Evolutionary conservation across 2,888 invertebrate genomes (phyloP).

Genomic region (Eupithecia subumbrata): DNA sequence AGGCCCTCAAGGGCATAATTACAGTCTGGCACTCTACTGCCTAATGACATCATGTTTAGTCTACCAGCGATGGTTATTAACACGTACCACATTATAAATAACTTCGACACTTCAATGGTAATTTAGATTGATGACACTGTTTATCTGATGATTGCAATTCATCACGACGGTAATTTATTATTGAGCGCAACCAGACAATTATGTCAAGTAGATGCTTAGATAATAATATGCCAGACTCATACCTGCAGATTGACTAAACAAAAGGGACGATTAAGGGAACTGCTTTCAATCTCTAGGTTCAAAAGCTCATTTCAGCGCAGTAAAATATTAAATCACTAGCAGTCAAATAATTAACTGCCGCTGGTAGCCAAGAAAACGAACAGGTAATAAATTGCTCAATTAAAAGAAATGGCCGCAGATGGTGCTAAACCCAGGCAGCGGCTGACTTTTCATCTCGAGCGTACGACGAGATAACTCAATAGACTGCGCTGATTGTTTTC

Average conservation of each 20-base stretch:
- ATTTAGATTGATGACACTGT: conserved; percentile 57
- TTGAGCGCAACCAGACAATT: conserved; percentile 25
- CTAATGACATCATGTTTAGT: conserved; percentile 69
- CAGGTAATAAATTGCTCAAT: conserved; percentile 37
- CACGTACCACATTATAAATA: conserved; percentile 57
- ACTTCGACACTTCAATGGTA: conserved; percentile 52
- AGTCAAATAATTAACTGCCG: conserved; percentile 15
- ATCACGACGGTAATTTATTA: conserved; percentile 30
- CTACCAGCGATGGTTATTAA: conserved; percentile 51
- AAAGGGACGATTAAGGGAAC: background rate
- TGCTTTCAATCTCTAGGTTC: background rate
- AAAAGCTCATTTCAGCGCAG: conserved; percentile 1
- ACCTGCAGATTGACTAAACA: background rate
- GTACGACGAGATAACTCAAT: conserved; percentile 12
- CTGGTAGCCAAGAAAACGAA: conserved; percentile 30
- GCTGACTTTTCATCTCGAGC: background rate
- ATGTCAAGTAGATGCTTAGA: conserved; percentile 25
- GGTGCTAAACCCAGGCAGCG: conserved; percentile 21
- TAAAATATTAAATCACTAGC: conserved; percentile 4
- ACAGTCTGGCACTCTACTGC: conserved; percentile 21
- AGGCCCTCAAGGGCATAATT: conserved; percentile 24
- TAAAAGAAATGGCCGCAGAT: conserved; percentile 28
- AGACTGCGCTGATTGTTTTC: conserved; percentile 31
- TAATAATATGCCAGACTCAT: background rate
- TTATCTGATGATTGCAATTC: conserved; percentile 49